Evolutionary conservation across 92 coral and sea anemone species (phyloP), one percentile per base, ranked within the genome.

Genomic region (Palythoa heliodiscus): DNA sequence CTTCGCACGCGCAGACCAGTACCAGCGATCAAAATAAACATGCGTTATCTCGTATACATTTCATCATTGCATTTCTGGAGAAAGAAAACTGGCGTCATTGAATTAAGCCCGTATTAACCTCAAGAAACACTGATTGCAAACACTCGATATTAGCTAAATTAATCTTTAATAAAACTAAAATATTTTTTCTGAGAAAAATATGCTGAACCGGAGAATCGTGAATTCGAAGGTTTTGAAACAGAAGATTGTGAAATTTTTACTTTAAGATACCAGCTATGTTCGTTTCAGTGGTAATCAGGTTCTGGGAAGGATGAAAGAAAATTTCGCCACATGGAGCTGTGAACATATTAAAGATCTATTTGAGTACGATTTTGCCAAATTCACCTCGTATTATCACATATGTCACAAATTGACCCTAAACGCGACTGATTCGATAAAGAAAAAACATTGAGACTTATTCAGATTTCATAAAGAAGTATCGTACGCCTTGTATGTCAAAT

Each of bases 31-130:
- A 80, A 68, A 80, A 53, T 67, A 80, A 80, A 80, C 74, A 80
- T 11, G 70, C 60, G 61, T 52, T 80, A 80, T 80, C 84, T 66
- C 73, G 63, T 72, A 70, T 67, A 50, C 66, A 20, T 52, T 80
- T 67, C 66, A 80, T 80, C 84, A 80, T 67, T 20, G 84, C 73
- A 67, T 80, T 47, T 66, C 22, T 80, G 69, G 73, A 67, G 73
- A 14, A 80, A 80, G 84, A 80, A 64, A 67, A 66, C 74, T 80
- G 84, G 84, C 84, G 84, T 66, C 84, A 80, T 67, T 66, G 84
- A 80, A 80, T 60, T 80, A 80, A 80, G 47, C 47, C 74, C 84
- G 22, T 80, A 80, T 80, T 74, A 66, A 38, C 39, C 60, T 69
- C 57, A 64, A 80, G 54, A 53, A 80, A 66, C 23, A 66, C 74